These are phyloP conservation scores for Perdita meconis DNA, from an alignment of 2,888 invertebrate genomes.

Conservation along the genomic window DNA sequence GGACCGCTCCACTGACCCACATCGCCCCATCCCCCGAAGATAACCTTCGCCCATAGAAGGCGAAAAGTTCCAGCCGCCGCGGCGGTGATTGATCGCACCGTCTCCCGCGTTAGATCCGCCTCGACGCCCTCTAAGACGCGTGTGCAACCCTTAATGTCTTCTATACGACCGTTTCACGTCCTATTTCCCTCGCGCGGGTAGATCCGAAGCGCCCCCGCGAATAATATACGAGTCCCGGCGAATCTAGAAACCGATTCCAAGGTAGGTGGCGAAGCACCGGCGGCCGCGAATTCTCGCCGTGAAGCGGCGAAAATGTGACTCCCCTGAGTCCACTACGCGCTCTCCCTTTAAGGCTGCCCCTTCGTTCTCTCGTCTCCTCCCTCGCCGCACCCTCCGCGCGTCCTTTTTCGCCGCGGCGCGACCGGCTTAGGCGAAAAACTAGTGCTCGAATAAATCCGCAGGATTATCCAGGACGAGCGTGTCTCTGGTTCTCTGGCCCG, in stretches of 20 bases:
- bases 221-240: conserved; percentile 42
- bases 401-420: conserved; percentile 9
- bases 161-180: conserved; percentile 35
- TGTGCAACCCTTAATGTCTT: conserved; percentile 19
- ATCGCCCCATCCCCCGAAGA: conserved; percentile 26
- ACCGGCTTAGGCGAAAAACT: conserved; percentile 66
- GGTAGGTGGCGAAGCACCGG: conserved; percentile 10
- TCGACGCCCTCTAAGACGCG: conserved; percentile 4
- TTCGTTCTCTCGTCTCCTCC: no score
- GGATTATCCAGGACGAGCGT: conserved; percentile 64
- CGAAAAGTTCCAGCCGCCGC: conserved; percentile 1
- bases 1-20: conserved; percentile 44
- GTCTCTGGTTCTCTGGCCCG: conserved; percentile 38
- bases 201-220: conserved; percentile 15
- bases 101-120: background rate
- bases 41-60: conserved; percentile 3
- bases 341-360: conserved; percentile 56
- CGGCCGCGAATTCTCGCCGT: background rate
- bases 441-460: conserved; percentile 67
- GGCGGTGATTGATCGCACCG: conserved; percentile 49
- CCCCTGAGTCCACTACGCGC: conserved; percentile 62
- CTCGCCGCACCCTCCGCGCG: no score
- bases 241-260: conserved; percentile 54
- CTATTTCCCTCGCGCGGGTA: conserved; percentile 34
- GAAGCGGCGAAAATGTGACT: conserved; percentile 63